Evolutionary conservation across 2,113 vertebrate genomes (phyloP), one percentile per base, ranked within the genome.

Genomic region (Marmota flaviventris): DNA sequence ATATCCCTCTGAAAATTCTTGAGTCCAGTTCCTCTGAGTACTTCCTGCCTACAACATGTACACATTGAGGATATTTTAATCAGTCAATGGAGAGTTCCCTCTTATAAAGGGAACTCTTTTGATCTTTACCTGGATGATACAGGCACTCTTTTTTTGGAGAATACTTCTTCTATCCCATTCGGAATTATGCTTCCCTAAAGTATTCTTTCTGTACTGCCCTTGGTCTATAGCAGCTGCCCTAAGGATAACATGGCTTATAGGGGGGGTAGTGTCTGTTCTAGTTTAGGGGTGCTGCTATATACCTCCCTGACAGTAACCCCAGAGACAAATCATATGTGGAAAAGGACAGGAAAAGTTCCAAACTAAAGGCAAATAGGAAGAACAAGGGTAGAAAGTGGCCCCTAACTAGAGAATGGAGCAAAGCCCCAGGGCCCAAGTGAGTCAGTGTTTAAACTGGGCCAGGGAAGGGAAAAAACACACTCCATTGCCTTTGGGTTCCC

Each of bases 381-480:
- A 95, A 86, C n/a, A 56, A 94, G 84, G 73, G 89, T 85, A 96
- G 84, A 96, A 94, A 91, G 94, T 85, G 61, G 84, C 58, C 94
- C 91, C 89, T 86, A 70, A 79, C 84, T 79, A 96, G n/a, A 97
- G n/a, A 29, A 65, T 8, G 78, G 95, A 93, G 91, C 73, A 96
- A 96, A 97, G 78, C 84, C 85, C 95, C 42, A 83, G 53, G 75
- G 96, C 56, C 78, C 90, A 86, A 93, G 89, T 96, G 95, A 96
- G 90, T 98, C 96, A 98, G 34, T 92, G 85, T 90, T 97, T 92
- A 96, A 94, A 90, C 88, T 72, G 93, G 89, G 93, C 97, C 61
- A 45, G 82, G 69, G 51, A 92, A 91, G 70, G 83, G 61, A 48
- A 94, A 93, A 96, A 84, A 96, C 56, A 86, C 2, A 77, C 73